phyloP scores from a whole-genome alignment of 1,140 invertebrate genomes.

The Scylla paramamosain region DNA sequence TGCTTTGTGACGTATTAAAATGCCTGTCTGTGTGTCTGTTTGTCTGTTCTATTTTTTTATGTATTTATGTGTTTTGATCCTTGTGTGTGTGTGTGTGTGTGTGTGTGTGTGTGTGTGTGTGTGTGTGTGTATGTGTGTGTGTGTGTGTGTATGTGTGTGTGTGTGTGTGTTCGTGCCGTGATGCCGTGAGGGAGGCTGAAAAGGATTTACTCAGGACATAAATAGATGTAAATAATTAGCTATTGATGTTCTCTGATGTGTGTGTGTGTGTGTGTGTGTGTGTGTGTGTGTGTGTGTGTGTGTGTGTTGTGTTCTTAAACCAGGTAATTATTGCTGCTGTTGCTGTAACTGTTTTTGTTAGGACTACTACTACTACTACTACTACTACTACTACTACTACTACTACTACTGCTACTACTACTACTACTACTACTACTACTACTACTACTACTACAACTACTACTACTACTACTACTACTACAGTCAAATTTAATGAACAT shows the following conservation, averaged over 20 bases:
- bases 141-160: background rate
- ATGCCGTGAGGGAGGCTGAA: too few relatives aligned
- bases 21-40: too few relatives aligned
- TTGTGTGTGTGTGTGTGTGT: too few relatives aligned
- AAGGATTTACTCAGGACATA: too few relatives aligned
- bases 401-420: background rate
- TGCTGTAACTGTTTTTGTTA: background rate
- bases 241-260: too few relatives aligned
- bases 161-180: background rate
- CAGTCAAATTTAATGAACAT: background rate
- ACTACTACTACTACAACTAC: background rate
- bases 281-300: too few relatives aligned
- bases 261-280: too few relatives aligned
- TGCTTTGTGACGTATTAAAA: too few relatives aligned
- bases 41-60: too few relatives aligned
- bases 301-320: too few relatives aligned
- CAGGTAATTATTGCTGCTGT: background rate
- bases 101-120: slow-evolving; percentile 18
- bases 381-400: background rate
- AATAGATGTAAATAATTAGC: too few relatives aligned
- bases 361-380: background rate
- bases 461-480: background rate
- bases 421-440: background rate
- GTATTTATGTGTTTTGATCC: too few relatives aligned
- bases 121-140: slow-evolving; percentile 44